Conservation (phyloP, 1,140 invertebrate genomes). For the Diabrotica undecimpunctata region DNA sequence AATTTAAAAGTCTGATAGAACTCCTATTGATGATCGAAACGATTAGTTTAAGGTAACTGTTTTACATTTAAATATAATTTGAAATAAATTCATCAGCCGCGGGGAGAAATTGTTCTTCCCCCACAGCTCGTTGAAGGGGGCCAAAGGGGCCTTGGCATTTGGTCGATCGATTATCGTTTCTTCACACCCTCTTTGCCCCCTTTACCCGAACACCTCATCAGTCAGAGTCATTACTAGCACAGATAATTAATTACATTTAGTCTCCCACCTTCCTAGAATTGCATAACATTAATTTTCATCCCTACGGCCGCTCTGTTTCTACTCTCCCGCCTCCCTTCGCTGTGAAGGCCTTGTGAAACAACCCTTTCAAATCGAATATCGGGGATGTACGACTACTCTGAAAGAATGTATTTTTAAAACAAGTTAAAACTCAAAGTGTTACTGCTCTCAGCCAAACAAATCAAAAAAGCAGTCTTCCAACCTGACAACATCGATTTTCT, state of each 20-base stretch:
- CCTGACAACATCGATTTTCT: no score
- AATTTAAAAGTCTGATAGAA: no score
- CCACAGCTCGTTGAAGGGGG: background rate
- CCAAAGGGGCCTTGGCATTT: constrained; percentile 5
- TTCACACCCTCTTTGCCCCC: constrained; percentile 21
- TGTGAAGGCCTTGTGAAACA: constrained; percentile 7
- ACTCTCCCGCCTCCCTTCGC: constrained; percentile 22
- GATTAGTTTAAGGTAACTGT: no score
- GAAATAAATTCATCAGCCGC: no score
- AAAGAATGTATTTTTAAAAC: background rate
- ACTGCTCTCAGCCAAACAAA: no score
- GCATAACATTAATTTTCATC: constrained; percentile 50
- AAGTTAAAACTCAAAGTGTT: no score
- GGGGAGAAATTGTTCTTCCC: no score
- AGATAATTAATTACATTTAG: constrained; percentile 52
- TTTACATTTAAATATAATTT: no score
- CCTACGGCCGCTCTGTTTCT: constrained; percentile 25
- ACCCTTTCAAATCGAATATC: constrained; percentile 15
- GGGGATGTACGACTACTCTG: background rate
- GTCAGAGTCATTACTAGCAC: constrained; percentile 51
- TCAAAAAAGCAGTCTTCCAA: no score
- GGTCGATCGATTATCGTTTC: constrained; percentile 21
- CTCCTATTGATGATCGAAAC: no score
- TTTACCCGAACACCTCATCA: constrained; percentile 48
- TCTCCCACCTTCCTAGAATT: constrained; percentile 50